Evolutionary conservation across 2,797 vertebrate genomes (phyloP), one percentile per base, ranked within the genome.

Genomic region (Danionella dracula): DNA sequence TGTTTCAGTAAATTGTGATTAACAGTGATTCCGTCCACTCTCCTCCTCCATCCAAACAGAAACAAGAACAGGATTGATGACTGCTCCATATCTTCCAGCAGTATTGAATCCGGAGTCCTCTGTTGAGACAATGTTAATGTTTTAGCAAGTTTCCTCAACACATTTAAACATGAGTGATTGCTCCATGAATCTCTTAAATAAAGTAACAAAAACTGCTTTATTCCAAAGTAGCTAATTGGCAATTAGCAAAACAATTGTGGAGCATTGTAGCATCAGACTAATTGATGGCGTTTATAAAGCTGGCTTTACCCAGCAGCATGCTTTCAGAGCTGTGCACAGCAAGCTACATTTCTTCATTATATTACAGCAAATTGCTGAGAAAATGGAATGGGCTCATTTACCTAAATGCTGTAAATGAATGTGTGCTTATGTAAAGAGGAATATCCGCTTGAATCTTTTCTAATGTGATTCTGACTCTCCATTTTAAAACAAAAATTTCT

Each of bases 341-440:
- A 72, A 83, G 84, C 60, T 57, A 78, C 75, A 67, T 79, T 82
- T 85, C 78, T 76, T 82, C 81, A 75, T 85, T 82, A 86, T 77
- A 84, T 84, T 76, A 78, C 74, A 72, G 80, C 74, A 81, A 86
- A 87, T 81, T 82, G 73, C 74, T 72, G 75, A 82, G 79, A 71
- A 66, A 66, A 34, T 67, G 72, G 78, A 77, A 77, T 66, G 61
- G 70, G 69, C 81, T 85, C 81, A 82, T 86, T 86, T 85, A 80
- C 73, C 75, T 81, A 78, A 83, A 77, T 74, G 80, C 76, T 77
- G 71, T 78, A 79, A 78, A 70, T 77, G 72, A 83, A 81, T 77
- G 69, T 78, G 73, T 78, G 74, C 77, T 80, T 75, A 78, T n/a
- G n/a, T n/a, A n/a, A n/a, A n/a, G n/a, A n/a, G n/a, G n/a, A n/a